Percentiles rank a stretch among this genome's conserved stretches.
Evolutionary conservation across 30 jellyfish, hydroid and myxozoan species (phyloP).

Genomic region (Aurelia aurita complex sp. Pacific): DNA sequence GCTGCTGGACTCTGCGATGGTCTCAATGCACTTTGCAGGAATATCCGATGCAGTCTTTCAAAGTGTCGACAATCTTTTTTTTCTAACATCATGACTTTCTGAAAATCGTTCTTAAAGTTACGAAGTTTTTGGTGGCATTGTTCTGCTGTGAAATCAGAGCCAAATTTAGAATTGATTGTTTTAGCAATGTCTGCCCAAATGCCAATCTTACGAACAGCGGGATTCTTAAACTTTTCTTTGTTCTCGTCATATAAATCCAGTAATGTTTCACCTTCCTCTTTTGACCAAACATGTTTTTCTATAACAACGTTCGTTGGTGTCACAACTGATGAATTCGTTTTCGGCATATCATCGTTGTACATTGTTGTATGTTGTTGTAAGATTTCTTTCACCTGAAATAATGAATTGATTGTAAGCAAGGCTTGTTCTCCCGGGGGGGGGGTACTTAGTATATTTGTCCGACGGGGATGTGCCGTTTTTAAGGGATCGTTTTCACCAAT

Average conservation of each 20-base stretch:
- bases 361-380: no score
- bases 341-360: no score
- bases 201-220: constrained; percentile 84
- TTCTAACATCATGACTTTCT: constrained; percentile 81
- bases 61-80: constrained; percentile 65
- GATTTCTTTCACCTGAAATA: no score
- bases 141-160: constrained; percentile 75
- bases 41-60: constrained; percentile 52
- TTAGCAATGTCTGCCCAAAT: constrained; percentile 83
- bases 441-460: no score
- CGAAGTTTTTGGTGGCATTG: constrained; percentile 89
- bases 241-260: constrained; percentile 78
- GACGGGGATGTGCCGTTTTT: no score
- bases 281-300: constrained; percentile 89
- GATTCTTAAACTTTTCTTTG: constrained; percentile 70
- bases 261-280: constrained; percentile 78
- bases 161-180: constrained; percentile 52
- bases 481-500: no score
- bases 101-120: constrained; percentile 84
- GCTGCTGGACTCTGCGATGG: constrained; percentile 73
- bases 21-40: constrained; percentile 48
- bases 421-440: no score
- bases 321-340: no score
- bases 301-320: constrained; percentile 5
- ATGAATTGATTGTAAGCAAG: no score